Evolutionary conservation across 92 coral and sea anemone genomes (phyloP).

Genomic region (Porites cylindrica): DNA sequence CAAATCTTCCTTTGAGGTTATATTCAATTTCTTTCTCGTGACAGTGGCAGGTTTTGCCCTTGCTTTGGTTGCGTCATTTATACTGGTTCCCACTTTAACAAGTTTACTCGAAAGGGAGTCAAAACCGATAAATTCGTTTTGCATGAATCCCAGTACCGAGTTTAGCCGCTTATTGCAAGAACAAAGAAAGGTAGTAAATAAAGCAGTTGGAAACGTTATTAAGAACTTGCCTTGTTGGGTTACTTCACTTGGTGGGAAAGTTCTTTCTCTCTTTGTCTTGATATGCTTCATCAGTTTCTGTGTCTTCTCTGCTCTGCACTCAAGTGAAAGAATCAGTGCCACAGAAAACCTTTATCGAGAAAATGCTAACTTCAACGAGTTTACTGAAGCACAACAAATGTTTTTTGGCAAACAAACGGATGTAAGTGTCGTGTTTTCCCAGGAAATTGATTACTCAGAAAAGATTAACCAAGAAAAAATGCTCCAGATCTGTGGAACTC

Average conservation of each 20-base stretch:
- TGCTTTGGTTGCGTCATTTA: background rate
- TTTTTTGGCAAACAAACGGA: conserved; percentile 36
- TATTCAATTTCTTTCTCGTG: conserved; percentile 28
- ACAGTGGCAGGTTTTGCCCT: conserved; percentile 23
- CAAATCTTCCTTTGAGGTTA: conserved; percentile 59
- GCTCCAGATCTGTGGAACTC: conserved; percentile 9
- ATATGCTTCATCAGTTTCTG: background rate
- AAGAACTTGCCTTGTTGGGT: background rate
- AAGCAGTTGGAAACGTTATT: background rate
- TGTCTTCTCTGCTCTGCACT: conserved; percentile 17
- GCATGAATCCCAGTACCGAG: background rate
- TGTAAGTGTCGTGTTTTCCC: conserved; percentile 42
- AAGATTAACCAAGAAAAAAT: conserved; percentile 4
- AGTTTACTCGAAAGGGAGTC: background rate
- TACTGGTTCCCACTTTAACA: background rate
- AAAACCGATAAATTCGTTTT: background rate
- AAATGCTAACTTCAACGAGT: conserved; percentile 15
- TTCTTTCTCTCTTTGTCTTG: background rate
- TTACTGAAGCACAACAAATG: background rate
- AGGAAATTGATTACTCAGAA: conserved; percentile 32
- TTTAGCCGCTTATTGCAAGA: background rate
- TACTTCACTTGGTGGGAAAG: conserved; percentile 9
- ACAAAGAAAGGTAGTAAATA: background rate
- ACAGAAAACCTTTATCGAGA: background rate
- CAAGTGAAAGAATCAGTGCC: background rate